phyloP scores from a whole-genome alignment of 1,140 invertebrate species.

The Diuraphis noxia region DNA sequence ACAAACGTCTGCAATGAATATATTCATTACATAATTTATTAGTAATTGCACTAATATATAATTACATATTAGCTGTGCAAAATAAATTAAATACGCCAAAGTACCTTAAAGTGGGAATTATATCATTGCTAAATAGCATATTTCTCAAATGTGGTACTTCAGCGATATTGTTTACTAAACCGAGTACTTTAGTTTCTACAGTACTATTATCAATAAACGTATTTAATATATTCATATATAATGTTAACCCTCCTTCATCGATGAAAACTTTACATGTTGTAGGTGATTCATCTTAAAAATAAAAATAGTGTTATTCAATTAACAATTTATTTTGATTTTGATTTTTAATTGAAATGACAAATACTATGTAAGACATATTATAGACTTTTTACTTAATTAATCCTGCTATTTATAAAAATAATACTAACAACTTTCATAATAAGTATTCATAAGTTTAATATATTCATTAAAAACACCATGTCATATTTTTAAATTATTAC shows the following conservation, averaged over 20 bases:
- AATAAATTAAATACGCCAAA: background rate
- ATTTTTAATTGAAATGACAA: background rate
- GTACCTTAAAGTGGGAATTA: slow-evolving; percentile 52
- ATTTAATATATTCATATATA: slow-evolving; percentile 72
- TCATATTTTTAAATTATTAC: slow-evolving; percentile 58
- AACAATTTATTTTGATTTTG: background rate
- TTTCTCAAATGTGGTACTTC: slow-evolving; percentile 66
- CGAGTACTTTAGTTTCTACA: slow-evolving; percentile 80
- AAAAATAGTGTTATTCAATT: slow-evolving; percentile 6
- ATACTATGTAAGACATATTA: background rate
- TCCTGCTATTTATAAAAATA: background rate
- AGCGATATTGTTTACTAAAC: slow-evolving; percentile 80
- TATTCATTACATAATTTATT: background rate
- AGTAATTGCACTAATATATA: background rate
- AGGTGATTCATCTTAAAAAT: slow-evolving; percentile 69
- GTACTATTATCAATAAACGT: slow-evolving; percentile 68
- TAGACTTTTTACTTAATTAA: background rate
- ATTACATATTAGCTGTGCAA: background rate
- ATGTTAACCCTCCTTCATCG: slow-evolving; percentile 70
- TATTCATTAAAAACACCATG: background rate
- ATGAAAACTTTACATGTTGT: slow-evolving; percentile 76
- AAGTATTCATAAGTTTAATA: background rate
- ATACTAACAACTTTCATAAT: background rate
- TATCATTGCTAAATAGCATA: slow-evolving; percentile 51
- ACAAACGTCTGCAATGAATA: slow-evolving; percentile 60